Evolutionary conservation across 2,113 vertebrate genomes (phyloP), one percentile per base, ranked within the genome.

Genomic region (Dicentrarchus labrax): DNA sequence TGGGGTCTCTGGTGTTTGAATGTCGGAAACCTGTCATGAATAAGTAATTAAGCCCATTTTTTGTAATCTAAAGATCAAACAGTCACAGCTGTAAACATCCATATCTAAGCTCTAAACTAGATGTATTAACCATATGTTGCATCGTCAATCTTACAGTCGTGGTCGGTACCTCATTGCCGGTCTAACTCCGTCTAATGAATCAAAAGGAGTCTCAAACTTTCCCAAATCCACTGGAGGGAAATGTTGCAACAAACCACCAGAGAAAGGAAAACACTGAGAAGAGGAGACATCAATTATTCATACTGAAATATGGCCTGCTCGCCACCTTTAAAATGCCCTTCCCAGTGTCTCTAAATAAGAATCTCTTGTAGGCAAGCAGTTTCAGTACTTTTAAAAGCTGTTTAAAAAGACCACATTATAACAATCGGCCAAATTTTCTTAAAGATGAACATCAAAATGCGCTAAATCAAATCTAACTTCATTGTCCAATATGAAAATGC

Each of bases 271-370:
- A 78, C 60, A 73, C 51, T 45, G 62, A 75, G 11, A 64, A 54
- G 48, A 84, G 9, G 64, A 48, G 12, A 24, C 79, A 89, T 90
- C 13, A 88, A 92, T 91, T 89, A 92, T 89, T 91, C 74, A 93
- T 81, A 76, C 43, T 85, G 72, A 85, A 84, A 87, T 68, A 43
- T 41, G 64, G 66, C 76, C 82, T 76, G 71, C 70, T 59, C 39
- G 60, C 56, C 51, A 70, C 51, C 59, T 59, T 51, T 65, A 17
- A 41, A 81, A 75, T 19, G 2, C 24, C 51, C 47, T 64, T 78
- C 8, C 22, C 8, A 24, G 3, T 76, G 48, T 36, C 57, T 30
- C 30, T 30, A 30, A 30, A 30, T 30, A 30, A 30, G 30, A 30
- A 30, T 30, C 30, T 71, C 17, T 53, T 24, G 47, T 38, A 4